Conservation (phyloP, 2,113 vertebrate species). For the Protobothrops flavoviridis region DNA sequence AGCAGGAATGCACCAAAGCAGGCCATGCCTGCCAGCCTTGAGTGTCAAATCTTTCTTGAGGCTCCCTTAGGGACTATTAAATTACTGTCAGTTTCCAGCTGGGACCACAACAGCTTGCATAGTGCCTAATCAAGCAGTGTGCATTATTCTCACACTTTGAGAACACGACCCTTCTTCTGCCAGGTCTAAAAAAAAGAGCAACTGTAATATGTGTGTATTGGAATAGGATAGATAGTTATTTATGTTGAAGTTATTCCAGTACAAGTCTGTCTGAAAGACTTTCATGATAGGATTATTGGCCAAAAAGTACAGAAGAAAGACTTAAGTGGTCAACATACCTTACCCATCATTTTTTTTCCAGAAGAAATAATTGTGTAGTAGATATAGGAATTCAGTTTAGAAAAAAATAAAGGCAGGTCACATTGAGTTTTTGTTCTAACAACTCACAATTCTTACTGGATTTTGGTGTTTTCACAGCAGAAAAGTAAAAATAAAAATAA, state of each 20-base stretch:
- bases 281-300: conserved; percentile 29
- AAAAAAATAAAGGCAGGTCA: not conserved
- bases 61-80: conserved; percentile 68
- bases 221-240: conserved; percentile 28
- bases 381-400: not conserved
- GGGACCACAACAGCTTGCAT: conserved; percentile 55
- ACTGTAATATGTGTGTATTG: not conserved
- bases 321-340: not conserved
- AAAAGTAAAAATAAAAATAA: not conserved
- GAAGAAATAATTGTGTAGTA: not conserved
- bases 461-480: not conserved
- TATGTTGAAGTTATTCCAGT: conserved; percentile 36
- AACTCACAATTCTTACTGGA: conserved; percentile 5
- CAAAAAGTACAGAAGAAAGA: not conserved
- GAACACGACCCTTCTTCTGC: not conserved
- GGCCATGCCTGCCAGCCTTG: conserved; percentile 67
- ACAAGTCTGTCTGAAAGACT: conserved; percentile 36
- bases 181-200: not conserved
- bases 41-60: conserved; percentile 55
- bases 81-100: conserved; percentile 68
- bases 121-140: conserved; percentile 54
- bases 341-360: not conserved
- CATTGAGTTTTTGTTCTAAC: not conserved
- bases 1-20: conserved; percentile 46
- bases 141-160: not conserved